Evolutionary conservation across 2,113 vertebrate species (phyloP).

Genomic region (Pelobates fuscus): DNA sequence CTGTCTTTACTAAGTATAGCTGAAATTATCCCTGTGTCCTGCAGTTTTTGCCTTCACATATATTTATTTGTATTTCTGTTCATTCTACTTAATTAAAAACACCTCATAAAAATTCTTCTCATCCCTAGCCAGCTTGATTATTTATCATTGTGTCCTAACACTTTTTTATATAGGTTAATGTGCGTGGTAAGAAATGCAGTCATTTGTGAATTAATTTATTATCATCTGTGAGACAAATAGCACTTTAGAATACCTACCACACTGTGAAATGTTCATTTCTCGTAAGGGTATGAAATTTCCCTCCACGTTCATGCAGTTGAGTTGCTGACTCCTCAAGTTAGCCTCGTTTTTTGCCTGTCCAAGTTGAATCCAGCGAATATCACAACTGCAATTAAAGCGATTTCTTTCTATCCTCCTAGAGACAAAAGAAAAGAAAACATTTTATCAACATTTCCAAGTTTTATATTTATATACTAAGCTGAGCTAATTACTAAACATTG

Average conservation of each 20-base stretch:
- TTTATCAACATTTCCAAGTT: background rate
- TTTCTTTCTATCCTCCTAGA: slow-evolving; percentile 86
- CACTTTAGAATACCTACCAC: slow-evolving; percentile 73
- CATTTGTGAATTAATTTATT: no score
- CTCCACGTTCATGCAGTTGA: slow-evolving; percentile 82
- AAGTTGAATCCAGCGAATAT: slow-evolving; percentile 97
- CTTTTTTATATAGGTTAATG: background rate
- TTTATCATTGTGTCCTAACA: no score
- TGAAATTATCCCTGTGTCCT: no score
- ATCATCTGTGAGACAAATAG: no score
- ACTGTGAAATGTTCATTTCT: slow-evolving; percentile 91
- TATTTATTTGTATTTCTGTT: no score
- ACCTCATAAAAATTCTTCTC: no score
- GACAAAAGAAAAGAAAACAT: slow-evolving; percentile 19
- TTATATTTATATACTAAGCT: no score
- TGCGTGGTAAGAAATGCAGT: background rate
- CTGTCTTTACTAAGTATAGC: no score
- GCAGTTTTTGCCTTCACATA: no score
- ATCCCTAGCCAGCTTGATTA: no score
- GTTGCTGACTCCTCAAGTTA: slow-evolving; percentile 79
- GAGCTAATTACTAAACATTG: no score
- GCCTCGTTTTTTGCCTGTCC: slow-evolving; percentile 92
- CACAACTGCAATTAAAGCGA: slow-evolving; percentile 91
- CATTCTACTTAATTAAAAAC: no score
- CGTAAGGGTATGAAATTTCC: slow-evolving; percentile 76